A percentile compares a stretch with the other conserved stretches of the same genome.
These are phyloP conservation scores for Blera fallax DNA, from an alignment of 2,888 invertebrate species.

Conservation along the genomic window DNA sequence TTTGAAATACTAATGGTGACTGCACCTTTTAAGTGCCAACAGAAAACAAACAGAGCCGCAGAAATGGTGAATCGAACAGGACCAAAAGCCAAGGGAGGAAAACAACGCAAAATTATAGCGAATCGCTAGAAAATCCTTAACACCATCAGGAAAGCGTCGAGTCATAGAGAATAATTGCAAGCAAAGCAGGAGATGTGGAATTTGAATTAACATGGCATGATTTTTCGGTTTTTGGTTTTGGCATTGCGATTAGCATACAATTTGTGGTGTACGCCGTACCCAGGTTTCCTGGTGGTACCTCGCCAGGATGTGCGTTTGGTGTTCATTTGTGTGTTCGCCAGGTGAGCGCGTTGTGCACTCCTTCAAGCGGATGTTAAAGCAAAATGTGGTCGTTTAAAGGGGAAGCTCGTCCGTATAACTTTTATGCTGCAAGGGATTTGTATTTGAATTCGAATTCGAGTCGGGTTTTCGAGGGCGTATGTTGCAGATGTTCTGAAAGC, in stretches of 20 bases:
- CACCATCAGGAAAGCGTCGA: conserved; percentile 42
- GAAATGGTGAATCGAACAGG: background rate
- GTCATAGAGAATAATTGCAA: conserved; percentile 50
- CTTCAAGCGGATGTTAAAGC: conserved; percentile 20
- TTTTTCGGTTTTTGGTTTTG: conserved; percentile 57
- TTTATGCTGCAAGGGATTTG: conserved; percentile 10
- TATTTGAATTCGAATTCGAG: conserved; percentile 15
- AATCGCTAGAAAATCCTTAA: conserved; percentile 38
- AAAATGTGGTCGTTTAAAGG: background rate
- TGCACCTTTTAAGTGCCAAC: conserved; percentile 28
- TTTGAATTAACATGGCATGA: conserved; percentile 59
- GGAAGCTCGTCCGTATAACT: conserved; percentile 4
- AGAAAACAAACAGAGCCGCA: background rate
- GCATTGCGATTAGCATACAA: conserved; percentile 63
- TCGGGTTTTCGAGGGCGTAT: background rate
- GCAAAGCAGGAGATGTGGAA: conserved; percentile 40
- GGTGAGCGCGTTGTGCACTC: conserved; percentile 28
- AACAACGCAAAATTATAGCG: conserved; percentile 26
- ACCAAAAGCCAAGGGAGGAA: background rate
- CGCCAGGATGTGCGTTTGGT: conserved; percentile 12
- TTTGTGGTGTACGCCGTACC: conserved; percentile 34
- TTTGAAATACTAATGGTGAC: conserved; percentile 46
- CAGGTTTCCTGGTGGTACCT: background rate
- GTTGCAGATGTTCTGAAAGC: no score
- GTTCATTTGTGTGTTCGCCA: conserved; percentile 26